phyloP scores from a whole-genome alignment of 2,113 vertebrate species.

The Echinops telfairi region DNA sequence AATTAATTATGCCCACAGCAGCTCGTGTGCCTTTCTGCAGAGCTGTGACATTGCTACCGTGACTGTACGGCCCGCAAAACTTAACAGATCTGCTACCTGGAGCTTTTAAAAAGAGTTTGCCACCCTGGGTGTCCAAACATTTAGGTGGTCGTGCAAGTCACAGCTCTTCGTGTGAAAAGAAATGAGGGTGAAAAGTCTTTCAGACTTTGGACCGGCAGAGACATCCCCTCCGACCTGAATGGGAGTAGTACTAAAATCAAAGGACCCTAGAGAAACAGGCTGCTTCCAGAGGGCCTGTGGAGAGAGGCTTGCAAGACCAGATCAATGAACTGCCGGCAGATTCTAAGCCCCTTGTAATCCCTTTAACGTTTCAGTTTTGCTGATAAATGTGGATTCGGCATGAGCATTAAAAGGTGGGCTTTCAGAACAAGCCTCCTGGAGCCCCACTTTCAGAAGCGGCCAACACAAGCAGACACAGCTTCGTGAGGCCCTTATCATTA shows the following conservation, averaged over 20 bases:
- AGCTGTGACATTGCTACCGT: not conserved
- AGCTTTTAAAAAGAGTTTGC: not conserved
- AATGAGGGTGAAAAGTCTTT: not conserved
- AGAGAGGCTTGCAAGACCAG: slow-evolving; percentile 70
- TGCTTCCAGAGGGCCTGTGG: slow-evolving; percentile 68
- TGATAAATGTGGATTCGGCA: slow-evolving; percentile 79
- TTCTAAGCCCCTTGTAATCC: slow-evolving; percentile 82
- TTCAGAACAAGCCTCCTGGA: slow-evolving; percentile 72
- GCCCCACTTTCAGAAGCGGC: slow-evolving; percentile 61
- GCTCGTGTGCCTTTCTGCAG: not conserved
- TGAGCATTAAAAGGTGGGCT: slow-evolving; percentile 69
- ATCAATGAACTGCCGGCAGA: slow-evolving; percentile 80
- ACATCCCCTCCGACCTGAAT: not conserved
- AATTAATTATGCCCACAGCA: not conserved
- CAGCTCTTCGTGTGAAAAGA: slow-evolving; percentile 23
- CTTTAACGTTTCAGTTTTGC: slow-evolving; percentile 83
- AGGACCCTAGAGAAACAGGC: slow-evolving; percentile 15
- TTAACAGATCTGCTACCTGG: not conserved
- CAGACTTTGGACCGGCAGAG: not conserved
- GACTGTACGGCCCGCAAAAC: not conserved
- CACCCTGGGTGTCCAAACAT: not conserved
- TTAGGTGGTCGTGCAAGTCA: slow-evolving; percentile 16
- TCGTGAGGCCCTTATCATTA: slow-evolving; percentile 48
- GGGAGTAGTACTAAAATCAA: slow-evolving; percentile 59
- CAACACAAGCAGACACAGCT: slow-evolving; percentile 83